phyloP scores from a whole-genome alignment of 2,888 invertebrate genomes.

The Athetis lepigone region DNA sequence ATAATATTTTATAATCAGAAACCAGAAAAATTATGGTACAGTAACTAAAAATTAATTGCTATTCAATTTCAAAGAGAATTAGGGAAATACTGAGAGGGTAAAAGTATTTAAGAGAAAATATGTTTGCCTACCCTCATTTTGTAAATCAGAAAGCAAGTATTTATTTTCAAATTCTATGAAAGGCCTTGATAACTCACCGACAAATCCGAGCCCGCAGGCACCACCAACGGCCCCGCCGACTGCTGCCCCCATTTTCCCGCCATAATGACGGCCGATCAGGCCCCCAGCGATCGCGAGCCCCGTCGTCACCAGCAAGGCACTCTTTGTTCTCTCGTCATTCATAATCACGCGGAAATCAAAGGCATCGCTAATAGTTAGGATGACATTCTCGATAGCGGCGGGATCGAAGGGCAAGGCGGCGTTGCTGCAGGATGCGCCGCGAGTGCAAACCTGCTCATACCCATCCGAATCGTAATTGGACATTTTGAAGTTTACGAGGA shows the following conservation, averaged over 20 bases:
- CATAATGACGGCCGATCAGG: constrained; percentile 82
- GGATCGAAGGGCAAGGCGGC: constrained; percentile 78
- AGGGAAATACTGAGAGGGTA: not conserved
- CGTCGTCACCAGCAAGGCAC: constrained; percentile 78
- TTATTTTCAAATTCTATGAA: not conserved
- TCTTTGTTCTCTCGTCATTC: constrained; percentile 70
- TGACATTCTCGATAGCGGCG: constrained; percentile 77
- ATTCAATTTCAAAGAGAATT: no score
- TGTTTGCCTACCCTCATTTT: not conserved
- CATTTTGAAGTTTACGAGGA: constrained; percentile 26
- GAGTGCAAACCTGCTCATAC: constrained; percentile 44
- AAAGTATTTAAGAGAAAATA: not conserved
- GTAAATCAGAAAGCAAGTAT: not conserved
- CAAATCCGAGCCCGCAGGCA: constrained; percentile 82
- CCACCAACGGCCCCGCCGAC: constrained; percentile 85
- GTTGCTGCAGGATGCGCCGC: constrained; percentile 34
- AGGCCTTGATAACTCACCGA: constrained; percentile 72
- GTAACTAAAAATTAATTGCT: no score
- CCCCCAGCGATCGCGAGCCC: constrained; percentile 82
- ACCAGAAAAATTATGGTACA: no score
- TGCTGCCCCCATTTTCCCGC: constrained; percentile 82
- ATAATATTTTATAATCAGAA: no score
- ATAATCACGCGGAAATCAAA: constrained; percentile 82
- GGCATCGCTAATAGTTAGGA: constrained; percentile 78
- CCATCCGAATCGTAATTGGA: constrained; percentile 41